Percentiles rank a stretch among this genome's conserved stretches.
Conservation (phyloP, 2,888 invertebrate species). For the Drosophila koepferae region DNA sequence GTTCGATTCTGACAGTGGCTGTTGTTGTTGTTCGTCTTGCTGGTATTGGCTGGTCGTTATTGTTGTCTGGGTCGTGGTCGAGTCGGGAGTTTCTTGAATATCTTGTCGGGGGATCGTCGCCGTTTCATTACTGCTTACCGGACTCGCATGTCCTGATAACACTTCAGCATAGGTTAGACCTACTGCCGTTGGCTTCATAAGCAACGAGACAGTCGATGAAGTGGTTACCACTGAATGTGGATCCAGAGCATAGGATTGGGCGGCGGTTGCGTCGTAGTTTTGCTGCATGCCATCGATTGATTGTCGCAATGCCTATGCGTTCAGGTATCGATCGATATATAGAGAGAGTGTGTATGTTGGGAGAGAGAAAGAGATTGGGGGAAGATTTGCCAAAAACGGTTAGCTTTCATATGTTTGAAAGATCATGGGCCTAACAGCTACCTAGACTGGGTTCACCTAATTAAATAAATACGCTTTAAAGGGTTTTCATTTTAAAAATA, state of each 20-base stretch:
- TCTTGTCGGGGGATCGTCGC: conserved; percentile 44
- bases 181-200: conserved; percentile 84
- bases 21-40: conserved; percentile 42
- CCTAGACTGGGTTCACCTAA: conserved; percentile 35
- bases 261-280: conserved; percentile 90
- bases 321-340: conserved; percentile 53
- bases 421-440: conserved; percentile 57
- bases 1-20: conserved; percentile 42
- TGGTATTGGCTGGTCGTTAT: conserved; percentile 45
- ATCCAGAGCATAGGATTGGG: conserved; percentile 91
- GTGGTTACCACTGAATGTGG: conserved; percentile 88
- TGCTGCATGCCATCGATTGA: conserved; percentile 89
- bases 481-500: conserved; percentile 59
- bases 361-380: conserved; percentile 81
- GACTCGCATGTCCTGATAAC: conserved; percentile 87
- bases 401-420: conserved; percentile 80
- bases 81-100: conserved; percentile 32
- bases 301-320: conserved; percentile 85
- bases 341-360: conserved; percentile 47
- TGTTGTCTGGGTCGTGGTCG: conserved; percentile 46
- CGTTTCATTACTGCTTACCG: conserved; percentile 78
- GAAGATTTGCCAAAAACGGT: conserved; percentile 85
- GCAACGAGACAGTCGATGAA: conserved; percentile 86
- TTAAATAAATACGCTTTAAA: conserved; percentile 35
- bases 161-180: conserved; percentile 89